A percentile compares a stretch with the other conserved stretches of the same genome.
These are phyloP conservation scores for Andrena trimmerana DNA, from an alignment of 2,888 invertebrate species.

Conservation along the genomic window DNA sequence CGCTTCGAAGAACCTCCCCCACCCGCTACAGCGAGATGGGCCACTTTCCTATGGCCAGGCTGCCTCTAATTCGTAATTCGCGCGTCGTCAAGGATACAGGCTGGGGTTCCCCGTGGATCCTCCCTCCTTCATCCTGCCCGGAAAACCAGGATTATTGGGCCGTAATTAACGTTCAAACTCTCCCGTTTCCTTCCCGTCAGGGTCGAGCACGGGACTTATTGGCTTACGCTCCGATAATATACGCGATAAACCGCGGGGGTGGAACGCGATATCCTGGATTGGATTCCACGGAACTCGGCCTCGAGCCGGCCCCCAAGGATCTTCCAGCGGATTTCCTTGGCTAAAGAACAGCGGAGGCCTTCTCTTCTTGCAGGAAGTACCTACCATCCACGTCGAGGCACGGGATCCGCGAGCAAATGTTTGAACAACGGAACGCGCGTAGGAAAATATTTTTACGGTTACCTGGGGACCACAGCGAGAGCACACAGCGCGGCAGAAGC, in stretches of 20 bases:
- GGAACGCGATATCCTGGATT: slow-evolving; percentile 26
- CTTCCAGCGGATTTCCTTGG: background rate
- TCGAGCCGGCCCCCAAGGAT: too few species aligned
- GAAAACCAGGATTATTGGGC: slow-evolving; percentile 61
- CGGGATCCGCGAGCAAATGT: slow-evolving; percentile 10
- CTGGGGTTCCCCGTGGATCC: slow-evolving; percentile 8
- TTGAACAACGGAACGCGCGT: slow-evolving; percentile 12
- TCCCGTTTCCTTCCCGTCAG: background rate
- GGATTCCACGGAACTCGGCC: background rate
- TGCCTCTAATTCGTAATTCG: slow-evolving; percentile 69
- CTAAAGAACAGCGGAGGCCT: too few species aligned
- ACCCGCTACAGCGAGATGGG: slow-evolving; percentile 2
- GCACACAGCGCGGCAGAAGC: background rate
- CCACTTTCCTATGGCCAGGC: slow-evolving; percentile 35
- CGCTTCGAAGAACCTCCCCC: slow-evolving; percentile 4
- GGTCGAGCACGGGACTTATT: slow-evolving; percentile 57
- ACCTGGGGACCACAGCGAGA: background rate
- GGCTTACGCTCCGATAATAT: slow-evolving; percentile 65
- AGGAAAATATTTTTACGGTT: slow-evolving; percentile 26
- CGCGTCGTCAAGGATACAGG: slow-evolving; percentile 65
- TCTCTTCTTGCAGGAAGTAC: too few species aligned
- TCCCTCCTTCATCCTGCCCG: slow-evolving; percentile 23
- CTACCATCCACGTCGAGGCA: background rate
- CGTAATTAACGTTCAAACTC: slow-evolving; percentile 68
- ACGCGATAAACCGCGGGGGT: slow-evolving; percentile 56